Conservation (phyloP, 2,113 vertebrate genomes). For the Ploceus nigricollis region DNA sequence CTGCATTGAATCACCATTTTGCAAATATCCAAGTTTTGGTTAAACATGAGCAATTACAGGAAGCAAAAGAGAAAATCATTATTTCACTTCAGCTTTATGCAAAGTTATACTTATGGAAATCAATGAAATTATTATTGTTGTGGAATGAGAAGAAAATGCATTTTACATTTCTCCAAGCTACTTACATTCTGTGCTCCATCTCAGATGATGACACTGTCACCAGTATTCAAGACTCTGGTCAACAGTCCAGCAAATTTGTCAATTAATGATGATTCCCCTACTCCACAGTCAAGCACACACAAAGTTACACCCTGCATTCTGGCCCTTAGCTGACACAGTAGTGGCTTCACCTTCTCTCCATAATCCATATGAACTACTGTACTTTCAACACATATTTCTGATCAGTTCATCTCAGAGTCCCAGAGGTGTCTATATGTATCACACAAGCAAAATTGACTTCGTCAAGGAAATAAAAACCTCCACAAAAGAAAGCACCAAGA, state of each 20-base stretch:
- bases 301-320: neutral
- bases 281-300: neutral
- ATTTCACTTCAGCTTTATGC: neutral
- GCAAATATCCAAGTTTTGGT: neutral
- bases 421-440: neutral
- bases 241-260: neutral
- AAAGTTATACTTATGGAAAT: neutral
- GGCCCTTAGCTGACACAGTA: neutral
- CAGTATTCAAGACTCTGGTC: neutral
- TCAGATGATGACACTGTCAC: neutral
- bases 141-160: neutral
- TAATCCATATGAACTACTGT: neutral
- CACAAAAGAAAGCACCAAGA: neutral
- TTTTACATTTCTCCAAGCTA: neutral
- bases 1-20: neutral
- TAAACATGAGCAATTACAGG: constrained; percentile 27
- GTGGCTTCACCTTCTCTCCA: neutral
- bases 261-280: neutral
- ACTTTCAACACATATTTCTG: neutral
- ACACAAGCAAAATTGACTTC: neutral
- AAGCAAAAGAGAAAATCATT: constrained; percentile 14
- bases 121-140: neutral
- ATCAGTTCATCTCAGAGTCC: neutral
- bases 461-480: neutral
- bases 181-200: neutral